Evolutionary conservation across 2,888 invertebrate genomes (phyloP).

Genomic region (Dusona sp.): DNA sequence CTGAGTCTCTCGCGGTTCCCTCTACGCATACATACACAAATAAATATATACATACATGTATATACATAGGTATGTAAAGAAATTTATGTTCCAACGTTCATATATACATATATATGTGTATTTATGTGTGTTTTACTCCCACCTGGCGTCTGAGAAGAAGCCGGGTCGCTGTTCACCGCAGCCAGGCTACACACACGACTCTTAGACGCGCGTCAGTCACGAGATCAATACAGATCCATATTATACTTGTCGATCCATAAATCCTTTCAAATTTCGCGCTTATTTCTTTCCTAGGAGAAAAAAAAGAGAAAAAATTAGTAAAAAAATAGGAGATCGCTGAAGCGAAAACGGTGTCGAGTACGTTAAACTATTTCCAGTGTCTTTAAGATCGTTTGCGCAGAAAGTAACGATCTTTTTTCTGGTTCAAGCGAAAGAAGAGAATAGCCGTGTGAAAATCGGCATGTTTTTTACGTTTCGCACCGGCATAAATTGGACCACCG

Average conservation of each 20-base stretch:
- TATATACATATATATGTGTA: slow-evolving; percentile 14
- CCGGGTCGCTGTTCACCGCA: slow-evolving; percentile 51
- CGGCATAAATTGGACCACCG: slow-evolving; percentile 8
- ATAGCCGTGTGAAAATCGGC: slow-evolving; percentile 7
- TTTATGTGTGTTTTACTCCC: slow-evolving; percentile 75
- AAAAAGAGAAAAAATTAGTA: neutral
- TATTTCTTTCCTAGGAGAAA: neutral
- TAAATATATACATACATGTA: neutral
- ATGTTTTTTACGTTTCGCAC: neutral
- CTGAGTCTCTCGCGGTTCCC: slow-evolving; percentile 48
- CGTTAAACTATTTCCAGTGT: neutral
- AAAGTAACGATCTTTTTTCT: neutral
- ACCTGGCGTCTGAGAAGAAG: slow-evolving; percentile 78
- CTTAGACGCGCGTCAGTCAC: slow-evolving; percentile 71
- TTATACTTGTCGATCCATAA: neutral
- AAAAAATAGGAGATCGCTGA: neutral
- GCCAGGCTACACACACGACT: slow-evolving; percentile 68
- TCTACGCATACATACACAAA: slow-evolving; percentile 8
- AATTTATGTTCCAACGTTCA: slow-evolving; percentile 2
- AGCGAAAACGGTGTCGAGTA: neutral
- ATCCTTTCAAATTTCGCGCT: neutral
- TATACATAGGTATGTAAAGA: neutral
- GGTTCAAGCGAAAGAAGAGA: neutral
- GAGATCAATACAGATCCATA: slow-evolving; percentile 65
- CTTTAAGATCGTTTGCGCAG: neutral